phyloP scores from a whole-genome alignment of 2,888 invertebrate genomes.

The Leptinotarsa tumamoca region DNA sequence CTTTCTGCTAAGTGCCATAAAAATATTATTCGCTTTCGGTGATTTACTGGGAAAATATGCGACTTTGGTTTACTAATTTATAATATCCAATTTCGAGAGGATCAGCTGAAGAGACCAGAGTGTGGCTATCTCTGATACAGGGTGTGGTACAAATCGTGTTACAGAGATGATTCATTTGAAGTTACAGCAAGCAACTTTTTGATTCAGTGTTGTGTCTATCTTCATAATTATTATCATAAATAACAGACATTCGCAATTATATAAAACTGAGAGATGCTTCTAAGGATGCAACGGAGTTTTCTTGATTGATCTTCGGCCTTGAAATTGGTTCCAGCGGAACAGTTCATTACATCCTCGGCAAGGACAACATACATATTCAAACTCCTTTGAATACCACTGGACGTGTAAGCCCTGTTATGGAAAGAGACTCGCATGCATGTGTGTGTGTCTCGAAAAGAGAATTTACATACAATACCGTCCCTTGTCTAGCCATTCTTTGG shows the following conservation, averaged over 20 bases:
- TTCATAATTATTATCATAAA: no score
- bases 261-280: no score
- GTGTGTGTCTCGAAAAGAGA: conserved; percentile 32
- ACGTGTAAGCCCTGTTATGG: conserved; percentile 50
- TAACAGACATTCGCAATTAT: no score
- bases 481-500: conserved; percentile 33
- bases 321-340: background rate
- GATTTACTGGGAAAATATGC: conserved; percentile 7
- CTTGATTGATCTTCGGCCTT: background rate
- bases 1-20: conserved; percentile 18
- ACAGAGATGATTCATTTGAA: no score
- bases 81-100: conserved; percentile 9
- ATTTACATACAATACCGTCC: conserved; percentile 49
- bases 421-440: conserved; percentile 37
- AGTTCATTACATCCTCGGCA: background rate
- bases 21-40: conserved; percentile 14
- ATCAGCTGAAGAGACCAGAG: background rate
- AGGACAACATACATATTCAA: conserved; percentile 36
- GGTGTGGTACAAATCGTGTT: no score
- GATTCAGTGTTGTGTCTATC: no score
- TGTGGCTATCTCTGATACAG: no score
- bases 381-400: conserved; percentile 35
- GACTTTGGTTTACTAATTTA: conserved; percentile 4
- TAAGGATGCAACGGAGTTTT: no score
- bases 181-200: no score